Conservation (phyloP, 2,113 vertebrate species). For the Hipposideros armiger region DNA sequence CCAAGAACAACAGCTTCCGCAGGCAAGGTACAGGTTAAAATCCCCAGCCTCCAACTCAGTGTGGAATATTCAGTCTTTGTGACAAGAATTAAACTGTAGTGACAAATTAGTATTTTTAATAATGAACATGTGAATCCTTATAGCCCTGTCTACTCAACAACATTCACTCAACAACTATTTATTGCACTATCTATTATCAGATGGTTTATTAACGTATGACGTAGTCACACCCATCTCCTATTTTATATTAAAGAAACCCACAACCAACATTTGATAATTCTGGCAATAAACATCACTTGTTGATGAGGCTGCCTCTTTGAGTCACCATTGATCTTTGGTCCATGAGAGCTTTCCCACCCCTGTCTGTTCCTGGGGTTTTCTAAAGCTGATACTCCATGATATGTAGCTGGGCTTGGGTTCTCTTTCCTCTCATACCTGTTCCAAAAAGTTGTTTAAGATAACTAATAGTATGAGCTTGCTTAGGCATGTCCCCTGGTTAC, state of each 20-base stretch:
- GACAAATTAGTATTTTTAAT: background rate
- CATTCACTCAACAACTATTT: conserved; percentile 11
- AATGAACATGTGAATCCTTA: background rate
- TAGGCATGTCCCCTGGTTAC: background rate
- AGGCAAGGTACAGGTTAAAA: background rate
- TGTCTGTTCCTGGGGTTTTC: background rate
- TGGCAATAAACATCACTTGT: background rate
- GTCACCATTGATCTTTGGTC: conserved; percentile 50
- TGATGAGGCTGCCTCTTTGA: background rate
- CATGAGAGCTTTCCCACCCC: background rate
- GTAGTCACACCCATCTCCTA: background rate
- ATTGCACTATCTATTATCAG: background rate
- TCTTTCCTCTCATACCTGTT: background rate
- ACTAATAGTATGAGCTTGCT: background rate
- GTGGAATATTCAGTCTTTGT: background rate
- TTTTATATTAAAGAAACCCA: background rate
- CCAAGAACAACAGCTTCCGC: background rate
- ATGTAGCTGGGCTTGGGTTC: background rate
- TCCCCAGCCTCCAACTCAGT: background rate
- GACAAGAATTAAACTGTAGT: background rate
- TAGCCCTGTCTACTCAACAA: background rate
- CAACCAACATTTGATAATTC: background rate
- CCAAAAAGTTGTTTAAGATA: background rate
- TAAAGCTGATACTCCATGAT: background rate
- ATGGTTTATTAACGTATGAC: background rate